Percentiles rank a stretch among this genome's conserved stretches.
These are phyloP conservation scores for Agelaius phoeniceus DNA, from an alignment of 2,113 vertebrate species.

Conservation along the genomic window DNA sequence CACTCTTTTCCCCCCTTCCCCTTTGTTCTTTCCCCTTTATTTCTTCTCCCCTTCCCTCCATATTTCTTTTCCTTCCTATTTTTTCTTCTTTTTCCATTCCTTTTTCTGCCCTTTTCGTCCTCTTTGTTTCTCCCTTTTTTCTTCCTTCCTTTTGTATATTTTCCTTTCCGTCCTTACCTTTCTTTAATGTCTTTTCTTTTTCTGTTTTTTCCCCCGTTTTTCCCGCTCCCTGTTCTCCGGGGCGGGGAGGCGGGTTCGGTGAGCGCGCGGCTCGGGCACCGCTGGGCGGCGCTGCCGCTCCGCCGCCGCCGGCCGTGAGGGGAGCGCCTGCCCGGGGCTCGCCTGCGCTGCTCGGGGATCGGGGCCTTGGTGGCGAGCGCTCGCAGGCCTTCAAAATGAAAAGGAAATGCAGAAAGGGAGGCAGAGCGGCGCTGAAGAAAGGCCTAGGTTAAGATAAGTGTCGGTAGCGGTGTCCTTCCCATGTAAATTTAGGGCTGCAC, in stretches of 20 bases:
- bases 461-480: neutral
- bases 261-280: neutral
- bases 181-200: neutral
- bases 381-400: neutral
- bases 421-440: neutral
- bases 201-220: fast-evolving
- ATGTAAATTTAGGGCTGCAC: fast-evolving
- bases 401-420: neutral
- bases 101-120: fast-evolving
- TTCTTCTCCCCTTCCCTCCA: neutral
- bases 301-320: neutral
- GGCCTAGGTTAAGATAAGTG: neutral
- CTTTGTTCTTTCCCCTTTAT: fast-evolving
- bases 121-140: too few species aligned
- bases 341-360: fast-evolving
- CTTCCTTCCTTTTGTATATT: neutral
- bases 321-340: fast-evolving
- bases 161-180: neutral
- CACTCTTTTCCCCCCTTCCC: fast-evolving
- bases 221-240: fast-evolving
- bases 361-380: neutral
- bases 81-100: neutral
- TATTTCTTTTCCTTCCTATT: neutral
- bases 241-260: too few species aligned
- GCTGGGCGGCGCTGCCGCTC: constrained; percentile 18